Evolutionary conservation across 2,888 invertebrate species (phyloP), one percentile per base, ranked within the genome.

Genomic region (Boloria euphrosyne): DNA sequence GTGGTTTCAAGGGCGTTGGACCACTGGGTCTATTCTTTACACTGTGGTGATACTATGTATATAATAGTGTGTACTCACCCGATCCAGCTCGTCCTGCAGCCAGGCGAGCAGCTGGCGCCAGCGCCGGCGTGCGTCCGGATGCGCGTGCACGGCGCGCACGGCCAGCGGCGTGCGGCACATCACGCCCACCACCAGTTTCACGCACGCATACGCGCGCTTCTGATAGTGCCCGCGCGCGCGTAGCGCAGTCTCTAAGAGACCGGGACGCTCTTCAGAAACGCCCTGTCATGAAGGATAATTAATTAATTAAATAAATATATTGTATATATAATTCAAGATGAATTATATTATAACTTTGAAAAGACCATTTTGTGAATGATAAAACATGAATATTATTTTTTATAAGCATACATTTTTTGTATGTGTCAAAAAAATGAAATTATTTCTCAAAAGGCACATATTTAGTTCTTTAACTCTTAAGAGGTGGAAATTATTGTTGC

Each of bases 201-300:
- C 97, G 90, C 98, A 98, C 87, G 98, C 98, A 93, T 99, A 99
- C 71, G 98, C 98, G 73, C 98, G 94, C 90, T 98, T 98, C 88
- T 98, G 98, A 90, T 98, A 98, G 90, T 98, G 98, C 72, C 96
- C 97, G 89, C 98, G 98, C 67, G 97, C 96, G 70, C 97, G 95
- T 76, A 96, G 95, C 80, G 98, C 98, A 66, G 97, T 98, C 82
- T 99, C 98, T 76, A 99, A 94, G 63, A 99, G 93, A 0, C 98
- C 98, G 78, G 98, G 98, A 52, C 97, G 94, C 81, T 98, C 92
- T 68, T 90, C 90, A 2, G 90, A 90, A 59, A 91, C 88, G 64
- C 92, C 90, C 92, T 91, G 77, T 0, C 22, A 22, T n/a, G 14
- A 7, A 16, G 4, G 4, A 13, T 22, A 4, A 50, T 7, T 22